Conservation (phyloP, 2,797 vertebrate genomes). For the Masticophis lateralis region DNA sequence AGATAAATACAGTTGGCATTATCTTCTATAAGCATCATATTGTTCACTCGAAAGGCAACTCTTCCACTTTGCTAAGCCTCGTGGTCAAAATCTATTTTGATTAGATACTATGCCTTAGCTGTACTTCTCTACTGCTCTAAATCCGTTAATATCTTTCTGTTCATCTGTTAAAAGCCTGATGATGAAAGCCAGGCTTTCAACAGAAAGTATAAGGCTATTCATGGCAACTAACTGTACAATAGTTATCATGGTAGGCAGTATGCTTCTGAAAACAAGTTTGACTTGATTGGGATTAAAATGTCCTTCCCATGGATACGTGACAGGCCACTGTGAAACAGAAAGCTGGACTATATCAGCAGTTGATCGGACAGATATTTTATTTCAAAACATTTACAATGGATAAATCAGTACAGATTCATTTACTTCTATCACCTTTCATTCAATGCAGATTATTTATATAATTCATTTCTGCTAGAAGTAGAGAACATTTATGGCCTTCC, state of each 20-base stretch:
- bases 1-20: conserved; percentile 4
- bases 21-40: conserved; percentile 21
- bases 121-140: background rate
- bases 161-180: background rate
- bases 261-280: background rate
- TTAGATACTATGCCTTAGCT: background rate
- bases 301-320: background rate
- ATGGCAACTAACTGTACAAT: background rate
- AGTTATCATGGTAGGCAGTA: background rate
- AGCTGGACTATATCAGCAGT: background rate
- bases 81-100: background rate
- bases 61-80: background rate
- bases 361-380: background rate
- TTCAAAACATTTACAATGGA: background rate
- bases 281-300: background rate
- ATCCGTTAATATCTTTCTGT: background rate
- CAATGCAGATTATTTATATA: background rate
- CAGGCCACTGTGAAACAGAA: background rate
- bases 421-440: background rate
- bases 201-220: background rate
- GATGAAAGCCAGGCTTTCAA: background rate
- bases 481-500: background rate
- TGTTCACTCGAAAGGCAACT: background rate
- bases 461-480: background rate
- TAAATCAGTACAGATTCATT: background rate